phyloP scores from a whole-genome alignment of 2,113 vertebrate genomes.

The Rhineura floridana region DNA sequence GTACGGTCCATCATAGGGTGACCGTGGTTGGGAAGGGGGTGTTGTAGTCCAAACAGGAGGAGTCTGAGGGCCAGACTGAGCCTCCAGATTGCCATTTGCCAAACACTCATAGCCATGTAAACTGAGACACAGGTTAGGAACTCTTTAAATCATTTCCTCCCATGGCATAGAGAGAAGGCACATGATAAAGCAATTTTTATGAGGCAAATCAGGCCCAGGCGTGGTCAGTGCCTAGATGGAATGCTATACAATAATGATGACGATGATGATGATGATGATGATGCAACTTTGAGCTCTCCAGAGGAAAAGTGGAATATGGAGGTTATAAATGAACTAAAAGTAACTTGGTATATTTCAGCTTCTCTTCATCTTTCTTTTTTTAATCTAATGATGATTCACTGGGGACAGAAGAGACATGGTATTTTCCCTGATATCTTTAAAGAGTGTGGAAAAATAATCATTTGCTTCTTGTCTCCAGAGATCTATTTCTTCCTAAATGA shows the following conservation, averaged over 20 bases:
- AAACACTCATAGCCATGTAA: neutral
- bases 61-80: neutral
- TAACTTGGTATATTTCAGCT: neutral
- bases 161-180: neutral
- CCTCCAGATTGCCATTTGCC: neutral
- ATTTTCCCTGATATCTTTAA: constrained; percentile 10
- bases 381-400: neutral
- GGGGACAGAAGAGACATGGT: neutral
- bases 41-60: neutral
- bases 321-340: neutral
- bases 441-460: neutral
- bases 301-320: too few species aligned
- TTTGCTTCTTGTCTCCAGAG: constrained; percentile 5
- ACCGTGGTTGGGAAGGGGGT: too few species aligned
- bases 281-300: too few species aligned
- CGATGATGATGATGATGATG: too few species aligned
- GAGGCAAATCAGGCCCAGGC: neutral
- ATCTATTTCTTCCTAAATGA: neutral
- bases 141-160: neutral
- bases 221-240: too few species aligned
- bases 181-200: neutral
- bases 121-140: neutral
- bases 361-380: neutral
- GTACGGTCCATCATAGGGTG: neutral
- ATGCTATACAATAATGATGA: too few species aligned